Evolutionary conservation across 2,113 vertebrate species (phyloP).

Genomic region (Centropristis striata): DNA sequence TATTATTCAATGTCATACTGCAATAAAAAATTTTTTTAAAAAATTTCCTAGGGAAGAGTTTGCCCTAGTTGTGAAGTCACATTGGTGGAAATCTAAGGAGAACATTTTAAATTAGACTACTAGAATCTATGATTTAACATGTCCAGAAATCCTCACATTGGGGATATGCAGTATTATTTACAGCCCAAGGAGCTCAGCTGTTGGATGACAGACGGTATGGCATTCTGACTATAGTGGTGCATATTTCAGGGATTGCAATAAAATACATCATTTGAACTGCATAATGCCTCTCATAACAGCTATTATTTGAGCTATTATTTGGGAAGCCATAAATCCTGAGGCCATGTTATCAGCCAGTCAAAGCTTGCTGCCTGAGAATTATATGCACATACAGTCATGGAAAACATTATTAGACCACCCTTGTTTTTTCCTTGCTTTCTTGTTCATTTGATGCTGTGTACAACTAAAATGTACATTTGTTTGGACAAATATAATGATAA

Average conservation of each 20-base stretch:
- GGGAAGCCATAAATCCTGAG: slow-evolving; percentile 35
- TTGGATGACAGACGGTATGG: slow-evolving; percentile 28
- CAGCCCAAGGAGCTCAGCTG: slow-evolving; percentile 28
- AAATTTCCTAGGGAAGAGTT: neutral
- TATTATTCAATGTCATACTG: neutral
- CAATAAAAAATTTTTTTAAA: neutral
- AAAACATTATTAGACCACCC: no score
- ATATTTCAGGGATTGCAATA: slow-evolving; percentile 60
- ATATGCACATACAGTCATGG: slow-evolving; percentile 31
- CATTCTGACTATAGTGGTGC: slow-evolving; percentile 29
- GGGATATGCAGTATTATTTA: slow-evolving; percentile 33
- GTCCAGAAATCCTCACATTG: neutral
- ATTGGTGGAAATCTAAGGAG: no score
- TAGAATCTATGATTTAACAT: neutral
- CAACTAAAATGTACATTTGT: no score
- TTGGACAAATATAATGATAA: no score
- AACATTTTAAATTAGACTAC: slow-evolving; percentile 1
- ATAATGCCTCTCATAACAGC: slow-evolving; percentile 47
- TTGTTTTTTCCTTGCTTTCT: no score
- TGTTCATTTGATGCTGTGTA: no score
- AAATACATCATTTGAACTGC: slow-evolving; percentile 56
- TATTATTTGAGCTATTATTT: slow-evolving; percentile 58
- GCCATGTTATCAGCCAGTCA: slow-evolving; percentile 18
- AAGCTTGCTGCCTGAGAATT: slow-evolving; percentile 17
- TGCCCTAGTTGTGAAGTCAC: no score